phyloP scores from a whole-genome alignment of 2,888 invertebrate genomes.

The Drosophila gaucha region DNA sequence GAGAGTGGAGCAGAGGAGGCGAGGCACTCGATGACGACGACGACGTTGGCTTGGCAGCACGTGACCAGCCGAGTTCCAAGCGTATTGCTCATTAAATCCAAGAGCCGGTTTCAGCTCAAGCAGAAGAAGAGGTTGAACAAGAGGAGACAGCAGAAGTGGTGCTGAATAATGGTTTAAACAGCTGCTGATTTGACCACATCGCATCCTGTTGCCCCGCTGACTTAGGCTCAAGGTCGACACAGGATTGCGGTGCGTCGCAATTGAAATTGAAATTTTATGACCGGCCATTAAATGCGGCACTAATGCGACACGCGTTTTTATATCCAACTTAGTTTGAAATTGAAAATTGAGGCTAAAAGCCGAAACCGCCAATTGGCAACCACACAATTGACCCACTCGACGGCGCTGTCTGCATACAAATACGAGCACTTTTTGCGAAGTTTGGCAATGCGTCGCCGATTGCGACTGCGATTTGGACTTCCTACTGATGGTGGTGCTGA shows the following conservation, averaged over 20 bases:
- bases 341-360: constrained; percentile 43
- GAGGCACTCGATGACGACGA: constrained; percentile 29
- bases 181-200: constrained; percentile 1
- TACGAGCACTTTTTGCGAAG: constrained; percentile 47
- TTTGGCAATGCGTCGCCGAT: constrained; percentile 16
- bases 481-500: constrained; percentile 29
- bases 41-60: constrained; percentile 57
- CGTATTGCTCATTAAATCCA: constrained; percentile 54
- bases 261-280: constrained; percentile 41
- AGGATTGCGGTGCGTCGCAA: constrained; percentile 46
- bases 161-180: constrained; percentile 31
- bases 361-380: constrained; percentile 31
- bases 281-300: constrained; percentile 54
- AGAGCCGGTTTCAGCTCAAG: constrained; percentile 53
- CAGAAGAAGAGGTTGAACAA: constrained; percentile 2
- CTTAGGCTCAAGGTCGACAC: constrained; percentile 40
- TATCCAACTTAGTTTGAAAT: constrained; percentile 48
- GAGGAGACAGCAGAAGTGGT: not conserved
- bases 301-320: constrained; percentile 60
- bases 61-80: constrained; percentile 45
- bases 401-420: constrained; percentile 57
- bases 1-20: not conserved
- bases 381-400: constrained; percentile 38
- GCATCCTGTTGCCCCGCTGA: constrained; percentile 53
- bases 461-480: constrained; percentile 34